phyloP scores from a whole-genome alignment of 2,797 vertebrate species.

The Todus mexicanus region DNA sequence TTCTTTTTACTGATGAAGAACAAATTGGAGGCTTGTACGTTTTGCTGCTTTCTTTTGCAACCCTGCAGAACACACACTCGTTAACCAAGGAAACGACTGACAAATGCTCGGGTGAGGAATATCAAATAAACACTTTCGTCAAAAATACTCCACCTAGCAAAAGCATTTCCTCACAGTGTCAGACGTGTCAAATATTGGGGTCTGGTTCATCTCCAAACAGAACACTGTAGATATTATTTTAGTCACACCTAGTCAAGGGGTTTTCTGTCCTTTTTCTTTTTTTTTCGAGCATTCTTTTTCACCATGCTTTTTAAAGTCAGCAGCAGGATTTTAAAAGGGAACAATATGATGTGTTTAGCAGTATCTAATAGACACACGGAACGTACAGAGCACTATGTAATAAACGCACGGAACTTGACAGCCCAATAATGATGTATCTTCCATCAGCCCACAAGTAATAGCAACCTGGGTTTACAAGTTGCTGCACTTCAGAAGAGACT shows the following conservation, averaged over 20 bases:
- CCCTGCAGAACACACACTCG: not conserved
- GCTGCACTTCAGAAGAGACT: not conserved
- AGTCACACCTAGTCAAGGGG: not conserved
- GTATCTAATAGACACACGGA: not conserved
- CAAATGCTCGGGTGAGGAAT: not conserved
- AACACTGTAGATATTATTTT: not conserved
- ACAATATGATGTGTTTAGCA: not conserved
- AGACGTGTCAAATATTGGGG: not conserved
- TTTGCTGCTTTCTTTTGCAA: not conserved
- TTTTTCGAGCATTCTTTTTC: not conserved
- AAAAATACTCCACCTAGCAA: not conserved
- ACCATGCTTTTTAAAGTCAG: not conserved
- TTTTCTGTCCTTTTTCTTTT: not conserved
- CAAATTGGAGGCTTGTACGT: not conserved
- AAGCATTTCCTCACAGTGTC: not conserved
- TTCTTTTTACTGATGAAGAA: not conserved
- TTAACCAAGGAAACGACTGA: not conserved
- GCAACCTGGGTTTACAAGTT: not conserved
- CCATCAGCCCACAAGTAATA: not conserved
- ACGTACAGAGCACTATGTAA: not conserved
- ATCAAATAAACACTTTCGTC: not conserved
- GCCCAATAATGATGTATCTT: not conserved
- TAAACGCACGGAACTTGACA: not conserved
- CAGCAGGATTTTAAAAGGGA: not conserved
- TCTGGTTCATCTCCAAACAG: slow-evolving; percentile 27